Conservation (phyloP, 2,888 invertebrate genomes). For the Eurytoma adleriae region DNA sequence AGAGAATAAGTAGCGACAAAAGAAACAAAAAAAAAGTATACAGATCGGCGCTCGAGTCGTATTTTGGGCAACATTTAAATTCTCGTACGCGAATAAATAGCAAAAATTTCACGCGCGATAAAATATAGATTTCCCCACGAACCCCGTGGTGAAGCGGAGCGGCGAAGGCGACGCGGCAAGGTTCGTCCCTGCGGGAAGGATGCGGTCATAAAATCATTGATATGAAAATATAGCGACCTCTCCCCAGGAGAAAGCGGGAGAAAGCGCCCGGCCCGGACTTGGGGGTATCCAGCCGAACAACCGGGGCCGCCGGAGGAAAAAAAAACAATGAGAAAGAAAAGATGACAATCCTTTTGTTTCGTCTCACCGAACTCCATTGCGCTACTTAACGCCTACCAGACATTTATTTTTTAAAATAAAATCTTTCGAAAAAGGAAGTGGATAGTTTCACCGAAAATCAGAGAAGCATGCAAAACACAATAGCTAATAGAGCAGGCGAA, state of each 20-base stretch:
- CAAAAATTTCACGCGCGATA: slow-evolving; percentile 76
- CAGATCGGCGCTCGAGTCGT: slow-evolving; percentile 58
- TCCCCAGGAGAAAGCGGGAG: slow-evolving; percentile 37
- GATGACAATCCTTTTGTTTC: slow-evolving; percentile 65
- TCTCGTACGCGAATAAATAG: slow-evolving; percentile 77
- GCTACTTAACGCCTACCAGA: background rate
- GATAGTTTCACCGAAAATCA: slow-evolving; percentile 36
- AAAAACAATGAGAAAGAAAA: slow-evolving; percentile 60
- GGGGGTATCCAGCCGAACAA: slow-evolving; percentile 65
- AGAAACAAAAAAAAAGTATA: background rate
- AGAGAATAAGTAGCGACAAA: slow-evolving; percentile 36
- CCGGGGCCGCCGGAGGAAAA: slow-evolving; percentile 58
- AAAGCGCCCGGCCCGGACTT: slow-evolving; percentile 57
- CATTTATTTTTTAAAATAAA: background rate
- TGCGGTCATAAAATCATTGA: slow-evolving; percentile 76
- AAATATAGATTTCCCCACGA: slow-evolving; percentile 74
- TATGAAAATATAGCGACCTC: slow-evolving; percentile 71
- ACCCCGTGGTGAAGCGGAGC: slow-evolving; percentile 61
- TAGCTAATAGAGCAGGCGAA: slow-evolving; percentile 46
- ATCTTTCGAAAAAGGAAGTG: background rate
- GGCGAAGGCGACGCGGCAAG: slow-evolving; percentile 2
- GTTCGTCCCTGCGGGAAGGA: slow-evolving; percentile 65
- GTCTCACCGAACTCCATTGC: slow-evolving; percentile 56
- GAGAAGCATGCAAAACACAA: slow-evolving; percentile 51
- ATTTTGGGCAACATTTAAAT: slow-evolving; percentile 76